Conservation (phyloP, 2,797 vertebrate genomes). For the Odontamblyopus rebecca region DNA sequence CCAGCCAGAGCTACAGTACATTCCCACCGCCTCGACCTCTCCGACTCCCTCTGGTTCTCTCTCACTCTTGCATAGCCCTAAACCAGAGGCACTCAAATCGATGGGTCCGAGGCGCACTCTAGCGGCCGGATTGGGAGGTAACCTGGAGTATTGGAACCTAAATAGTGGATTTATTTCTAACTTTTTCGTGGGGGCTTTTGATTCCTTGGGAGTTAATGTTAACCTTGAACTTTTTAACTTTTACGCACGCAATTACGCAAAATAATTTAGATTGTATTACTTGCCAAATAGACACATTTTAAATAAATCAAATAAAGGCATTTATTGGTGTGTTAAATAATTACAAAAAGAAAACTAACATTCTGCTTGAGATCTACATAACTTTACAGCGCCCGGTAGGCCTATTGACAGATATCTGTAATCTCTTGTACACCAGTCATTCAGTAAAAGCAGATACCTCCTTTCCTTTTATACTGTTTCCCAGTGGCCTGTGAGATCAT, state of each 20-base stretch:
- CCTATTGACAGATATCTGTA: conserved; percentile 15
- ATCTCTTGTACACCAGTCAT: not conserved
- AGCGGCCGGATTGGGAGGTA: conserved; percentile 47
- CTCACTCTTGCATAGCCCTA: conserved; percentile 14
- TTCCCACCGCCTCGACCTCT: conserved; percentile 49
- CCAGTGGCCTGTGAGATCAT: not conserved
- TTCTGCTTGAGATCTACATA: not conserved
- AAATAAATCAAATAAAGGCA: not conserved
- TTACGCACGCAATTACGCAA: not conserved
- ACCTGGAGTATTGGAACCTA: not conserved
- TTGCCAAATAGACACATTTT: not conserved
- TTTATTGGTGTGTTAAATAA: too few species aligned
- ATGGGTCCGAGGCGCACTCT: conserved; percentile 64
- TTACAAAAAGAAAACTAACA: not conserved
- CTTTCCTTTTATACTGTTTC: not conserved
- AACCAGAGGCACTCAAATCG: conserved; percentile 34
- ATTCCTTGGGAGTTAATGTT: too few species aligned
- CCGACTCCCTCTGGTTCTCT: conserved; percentile 19
- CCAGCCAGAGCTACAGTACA: conserved; percentile 43
- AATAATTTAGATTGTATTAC: not conserved
- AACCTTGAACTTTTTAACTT: not conserved
- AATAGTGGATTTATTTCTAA: too few species aligned
- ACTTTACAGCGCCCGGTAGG: conserved; percentile 29
- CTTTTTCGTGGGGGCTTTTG: too few species aligned
- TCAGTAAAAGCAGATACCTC: not conserved